phyloP scores from a whole-genome alignment of 2,797 vertebrate species.

The Dipus sagitta region DNA sequence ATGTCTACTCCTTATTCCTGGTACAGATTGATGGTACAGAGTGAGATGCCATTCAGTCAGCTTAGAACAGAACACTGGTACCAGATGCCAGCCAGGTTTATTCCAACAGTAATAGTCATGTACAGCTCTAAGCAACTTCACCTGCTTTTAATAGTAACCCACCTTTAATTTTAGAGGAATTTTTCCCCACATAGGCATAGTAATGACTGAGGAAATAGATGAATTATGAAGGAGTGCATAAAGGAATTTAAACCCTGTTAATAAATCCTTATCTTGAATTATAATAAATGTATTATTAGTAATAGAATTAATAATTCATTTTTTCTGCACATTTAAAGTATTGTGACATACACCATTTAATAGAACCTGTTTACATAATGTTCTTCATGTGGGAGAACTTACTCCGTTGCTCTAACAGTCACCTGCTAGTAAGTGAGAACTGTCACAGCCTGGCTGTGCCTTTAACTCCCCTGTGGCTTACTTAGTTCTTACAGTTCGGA shows the following conservation, averaged over 20 bases:
- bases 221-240: conserved; percentile 3
- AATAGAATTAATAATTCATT: not conserved
- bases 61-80: not conserved
- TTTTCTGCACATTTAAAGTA: conserved; percentile 14
- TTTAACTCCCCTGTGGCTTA: not conserved
- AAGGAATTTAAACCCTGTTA: not conserved
- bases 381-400: not conserved
- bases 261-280: not conserved
- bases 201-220: not conserved
- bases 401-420: not conserved
- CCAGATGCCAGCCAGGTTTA: not conserved
- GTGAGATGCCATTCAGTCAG: not conserved
- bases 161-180: not conserved
- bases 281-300: not conserved
- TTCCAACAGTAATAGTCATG: not conserved
- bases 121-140: not conserved
- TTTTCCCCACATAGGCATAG: not conserved
- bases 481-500: not conserved
- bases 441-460: not conserved
- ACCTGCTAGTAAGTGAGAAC: not conserved
- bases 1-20: not conserved
- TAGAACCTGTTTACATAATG: conserved; percentile 39
- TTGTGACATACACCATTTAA: not conserved
- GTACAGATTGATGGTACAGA: not conserved
- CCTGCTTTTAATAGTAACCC: not conserved